These are phyloP conservation scores for Lasioglossum malachurum DNA, from an alignment of 2,888 invertebrate genomes.

Conservation along the genomic window DNA sequence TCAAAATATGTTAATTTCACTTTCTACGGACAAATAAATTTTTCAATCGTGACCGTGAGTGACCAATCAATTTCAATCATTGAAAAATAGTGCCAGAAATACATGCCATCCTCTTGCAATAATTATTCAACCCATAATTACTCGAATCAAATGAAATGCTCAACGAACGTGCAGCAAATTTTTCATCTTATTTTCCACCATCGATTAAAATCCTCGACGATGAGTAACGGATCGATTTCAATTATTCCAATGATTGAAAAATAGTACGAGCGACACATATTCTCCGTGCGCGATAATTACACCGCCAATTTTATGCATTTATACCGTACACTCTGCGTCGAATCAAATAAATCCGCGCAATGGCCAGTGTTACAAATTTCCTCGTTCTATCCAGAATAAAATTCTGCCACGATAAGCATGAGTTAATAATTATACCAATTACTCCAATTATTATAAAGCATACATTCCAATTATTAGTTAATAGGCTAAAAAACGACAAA, in stretches of 20 bases:
- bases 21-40: neutral
- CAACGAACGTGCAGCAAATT: neutral
- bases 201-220: neutral
- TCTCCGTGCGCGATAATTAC: neutral
- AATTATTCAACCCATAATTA: neutral
- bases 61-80: neutral
- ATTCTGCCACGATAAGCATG: neutral
- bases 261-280: neutral
- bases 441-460: neutral
- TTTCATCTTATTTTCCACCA: neutral
- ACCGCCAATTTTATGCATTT: neutral
- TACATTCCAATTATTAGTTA: neutral
- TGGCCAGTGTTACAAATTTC: neutral
- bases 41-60: neutral
- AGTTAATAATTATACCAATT: neutral
- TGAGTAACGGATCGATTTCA: neutral
- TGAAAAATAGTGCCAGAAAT: neutral
- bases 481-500: neutral
- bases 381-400: neutral
- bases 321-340: neutral
- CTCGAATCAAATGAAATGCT: neutral
- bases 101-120: neutral
- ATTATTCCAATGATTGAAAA: neutral
- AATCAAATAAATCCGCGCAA: neutral
- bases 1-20: neutral